Percentiles rank a stretch among this genome's conserved stretches.
Conservation (phyloP, 2,113 vertebrate genomes). For the Penelope pileata region DNA sequence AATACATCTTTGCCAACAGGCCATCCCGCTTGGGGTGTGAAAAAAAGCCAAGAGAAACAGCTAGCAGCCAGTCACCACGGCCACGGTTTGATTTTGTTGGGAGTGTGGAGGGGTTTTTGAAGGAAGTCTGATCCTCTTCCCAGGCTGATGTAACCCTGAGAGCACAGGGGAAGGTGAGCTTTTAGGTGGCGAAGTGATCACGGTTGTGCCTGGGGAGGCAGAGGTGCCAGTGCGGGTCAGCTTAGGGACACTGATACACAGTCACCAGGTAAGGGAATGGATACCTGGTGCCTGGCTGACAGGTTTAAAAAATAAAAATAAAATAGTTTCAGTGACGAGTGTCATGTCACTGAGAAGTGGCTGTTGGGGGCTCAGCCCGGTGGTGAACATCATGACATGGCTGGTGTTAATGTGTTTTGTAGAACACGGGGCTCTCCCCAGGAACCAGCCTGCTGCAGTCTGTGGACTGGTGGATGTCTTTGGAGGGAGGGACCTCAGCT, state of each 20-base stretch:
- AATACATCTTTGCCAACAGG: background rate
- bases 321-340: background rate
- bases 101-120: background rate
- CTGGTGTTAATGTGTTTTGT: background rate
- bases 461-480: background rate
- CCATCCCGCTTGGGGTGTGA: background rate
- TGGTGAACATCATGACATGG: fast-evolving
- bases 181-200: background rate
- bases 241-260: background rate
- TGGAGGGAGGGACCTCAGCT: background rate
- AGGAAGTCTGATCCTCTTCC: background rate
- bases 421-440: background rate
- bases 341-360: background rate
- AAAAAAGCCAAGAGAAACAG: background rate
- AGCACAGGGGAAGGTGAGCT: fast-evolving
- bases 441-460: background rate
- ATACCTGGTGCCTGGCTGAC: background rate
- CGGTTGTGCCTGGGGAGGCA: background rate
- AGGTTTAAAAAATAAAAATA: background rate
- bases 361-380: background rate
- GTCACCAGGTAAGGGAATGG: background rate
- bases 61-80: background rate
- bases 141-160: background rate
- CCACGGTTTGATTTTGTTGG: fast-evolving
- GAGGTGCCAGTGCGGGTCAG: background rate